A percentile compares a stretch with the other conserved stretches of the same genome.
phyloP scores from a whole-genome alignment of 1,140 invertebrate species.

The Limonius californicus region DNA sequence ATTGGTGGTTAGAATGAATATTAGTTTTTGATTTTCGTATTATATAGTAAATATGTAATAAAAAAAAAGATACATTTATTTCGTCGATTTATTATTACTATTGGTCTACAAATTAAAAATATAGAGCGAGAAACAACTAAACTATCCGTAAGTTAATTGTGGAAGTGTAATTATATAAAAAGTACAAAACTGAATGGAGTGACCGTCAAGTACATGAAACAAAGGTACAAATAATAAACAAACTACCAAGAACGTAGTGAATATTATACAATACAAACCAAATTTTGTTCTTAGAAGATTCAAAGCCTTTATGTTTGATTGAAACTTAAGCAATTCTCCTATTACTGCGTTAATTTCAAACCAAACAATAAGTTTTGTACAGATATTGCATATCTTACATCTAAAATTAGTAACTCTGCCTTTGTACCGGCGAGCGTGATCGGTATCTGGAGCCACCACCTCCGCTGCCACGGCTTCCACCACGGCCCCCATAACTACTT shows the following conservation, averaged over 20 bases:
- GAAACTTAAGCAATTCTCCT: neutral
- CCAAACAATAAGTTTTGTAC: neutral
- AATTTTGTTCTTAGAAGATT: neutral
- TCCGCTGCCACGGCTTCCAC: conserved; percentile 36
- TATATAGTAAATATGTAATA: no score
- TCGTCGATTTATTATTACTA: no score
- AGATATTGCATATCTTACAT: neutral
- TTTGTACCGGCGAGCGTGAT: conserved; percentile 39
- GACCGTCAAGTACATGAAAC: neutral
- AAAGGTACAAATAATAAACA: neutral
- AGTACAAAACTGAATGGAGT: neutral
- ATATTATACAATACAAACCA: no score
- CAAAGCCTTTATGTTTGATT: neutral
- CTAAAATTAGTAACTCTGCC: conserved; percentile 4
- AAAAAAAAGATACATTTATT: no score
- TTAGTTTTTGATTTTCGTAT: no score
- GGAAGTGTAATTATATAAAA: no score
- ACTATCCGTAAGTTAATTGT: no score
- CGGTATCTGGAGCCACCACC: conserved; percentile 39
- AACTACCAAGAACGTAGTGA: neutral
- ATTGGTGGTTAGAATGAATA: no score
- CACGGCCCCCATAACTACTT: conserved; percentile 19
- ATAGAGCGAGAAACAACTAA: no score
- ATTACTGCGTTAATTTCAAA: neutral
- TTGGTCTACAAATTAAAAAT: no score